Evolutionary conservation across 2,888 invertebrate species (phyloP).

Genomic region (Ormyrus nitidulus): DNA sequence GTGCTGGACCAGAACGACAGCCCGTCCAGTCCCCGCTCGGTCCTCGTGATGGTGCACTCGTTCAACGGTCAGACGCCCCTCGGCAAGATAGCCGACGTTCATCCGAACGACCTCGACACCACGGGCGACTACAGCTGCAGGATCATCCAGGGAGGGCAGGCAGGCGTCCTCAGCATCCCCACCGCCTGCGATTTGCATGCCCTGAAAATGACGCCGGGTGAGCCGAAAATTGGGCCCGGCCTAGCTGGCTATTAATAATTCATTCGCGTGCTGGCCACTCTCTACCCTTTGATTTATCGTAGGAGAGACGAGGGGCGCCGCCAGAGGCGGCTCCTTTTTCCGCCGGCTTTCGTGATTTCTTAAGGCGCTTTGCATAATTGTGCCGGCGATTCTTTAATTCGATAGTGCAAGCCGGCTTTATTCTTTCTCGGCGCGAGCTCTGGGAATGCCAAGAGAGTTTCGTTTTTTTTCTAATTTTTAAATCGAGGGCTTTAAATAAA

Average conservation of each 20-base stretch:
- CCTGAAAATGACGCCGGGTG: slow-evolving; percentile 81
- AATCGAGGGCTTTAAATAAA: too few species aligned
- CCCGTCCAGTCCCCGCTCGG: slow-evolving; percentile 89
- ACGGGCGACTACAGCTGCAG: slow-evolving; percentile 92
- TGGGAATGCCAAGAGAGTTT: slow-evolving; percentile 3
- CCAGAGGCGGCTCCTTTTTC: background rate
- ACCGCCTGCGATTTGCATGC: slow-evolving; percentile 88
- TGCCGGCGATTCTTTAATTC: slow-evolving; percentile 46
- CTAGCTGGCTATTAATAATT: slow-evolving; percentile 64
- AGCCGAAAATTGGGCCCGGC: slow-evolving; percentile 57
- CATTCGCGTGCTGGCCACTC: slow-evolving; percentile 59
- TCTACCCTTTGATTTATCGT: slow-evolving; percentile 44
- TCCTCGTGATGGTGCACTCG: slow-evolving; percentile 86
- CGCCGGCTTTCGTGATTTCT: slow-evolving; percentile 40
- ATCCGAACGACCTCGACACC: slow-evolving; percentile 94
- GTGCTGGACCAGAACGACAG: slow-evolving; percentile 94
- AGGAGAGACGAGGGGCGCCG: slow-evolving; percentile 34
- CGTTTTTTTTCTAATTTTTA: background rate
- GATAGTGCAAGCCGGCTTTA: background rate
- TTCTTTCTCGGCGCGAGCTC: slow-evolving; percentile 8
- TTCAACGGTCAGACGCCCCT: slow-evolving; percentile 86
- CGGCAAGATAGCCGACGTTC: slow-evolving; percentile 93
- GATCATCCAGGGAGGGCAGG: slow-evolving; percentile 80
- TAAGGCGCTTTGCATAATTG: slow-evolving; percentile 50
- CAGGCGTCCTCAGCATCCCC: slow-evolving; percentile 81